Evolutionary conservation across 2,888 invertebrate species (phyloP), one percentile per base, ranked within the genome.

Genomic region (Phanerotoma sp.): DNA sequence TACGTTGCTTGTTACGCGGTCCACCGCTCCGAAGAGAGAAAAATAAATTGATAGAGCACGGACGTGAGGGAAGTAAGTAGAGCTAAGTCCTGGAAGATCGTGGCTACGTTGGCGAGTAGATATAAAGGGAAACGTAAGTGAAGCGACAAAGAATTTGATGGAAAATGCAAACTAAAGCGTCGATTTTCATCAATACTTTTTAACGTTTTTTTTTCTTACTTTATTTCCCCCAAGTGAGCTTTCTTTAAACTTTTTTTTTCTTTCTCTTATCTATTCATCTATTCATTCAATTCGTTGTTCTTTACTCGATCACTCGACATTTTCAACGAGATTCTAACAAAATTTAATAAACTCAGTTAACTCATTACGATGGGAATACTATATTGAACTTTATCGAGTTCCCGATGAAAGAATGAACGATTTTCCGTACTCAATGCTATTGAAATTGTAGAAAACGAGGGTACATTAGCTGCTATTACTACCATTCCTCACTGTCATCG

Each of bases 1-100:
- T 76, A 77, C 75, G 75, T 74, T 74, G 71, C 76, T 77, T 75
- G 75, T 77, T 77, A 77, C 75, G 74, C 75, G 75, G 72, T 75
- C 70, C 72, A 71, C 68, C 74, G 77, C 74, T 72, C 68, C 66
- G 69, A 66, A 66, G 67, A 71, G 66, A 70, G 68, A 68, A 70
- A 71, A 70, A 70, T 70, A 71, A 70, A 71, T 70, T 70, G 70
- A 71, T 69, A 69, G 69, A 65, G 65, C 51, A 41, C 38, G 56
- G 44, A 48, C 38, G 41, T 9, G 42, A 51, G 38, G 45, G 28
- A 52, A 51, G 37, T 33, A 38, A 15, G 44, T 21, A 15, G 44
- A 45, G 41, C 42, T 41, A 51, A 56, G 45, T 33, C 45, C 22
- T 28, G 33, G 32, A 49, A 51, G 38, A 42, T 54, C 41, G 49